phyloP scores from a whole-genome alignment of 92 coral and sea anemone genomes.

The Umimayanthus chanpuru region DNA sequence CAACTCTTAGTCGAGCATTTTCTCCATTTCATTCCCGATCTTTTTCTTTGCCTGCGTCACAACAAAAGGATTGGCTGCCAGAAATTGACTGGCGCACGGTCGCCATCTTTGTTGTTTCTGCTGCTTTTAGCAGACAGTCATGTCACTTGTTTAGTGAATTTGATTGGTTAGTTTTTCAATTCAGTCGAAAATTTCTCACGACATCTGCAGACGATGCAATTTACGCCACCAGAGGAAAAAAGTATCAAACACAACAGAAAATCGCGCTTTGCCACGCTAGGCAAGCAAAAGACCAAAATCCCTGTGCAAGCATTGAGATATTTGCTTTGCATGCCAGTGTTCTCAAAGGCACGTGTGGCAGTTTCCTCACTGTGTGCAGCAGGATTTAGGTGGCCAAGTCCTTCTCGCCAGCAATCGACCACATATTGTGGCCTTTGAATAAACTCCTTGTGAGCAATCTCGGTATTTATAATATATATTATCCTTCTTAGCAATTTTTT shows the following conservation, averaged over 20 bases:
- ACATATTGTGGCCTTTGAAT: no score
- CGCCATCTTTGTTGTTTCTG: constrained; percentile 9
- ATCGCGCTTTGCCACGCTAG: not conserved
- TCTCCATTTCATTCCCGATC: not conserved
- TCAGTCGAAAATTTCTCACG: constrained; percentile 11
- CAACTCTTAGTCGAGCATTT: constrained; percentile 26
- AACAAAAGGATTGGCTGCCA: not conserved
- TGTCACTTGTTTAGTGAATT: not conserved
- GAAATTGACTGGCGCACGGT: not conserved
- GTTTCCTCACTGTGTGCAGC: no score
- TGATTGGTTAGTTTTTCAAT: constrained; percentile 3
- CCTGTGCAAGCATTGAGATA: no score
- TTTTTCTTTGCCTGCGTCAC: not conserved
- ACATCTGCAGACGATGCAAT: constrained; percentile 1
- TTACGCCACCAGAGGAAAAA: not conserved
- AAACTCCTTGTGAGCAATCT: no score
- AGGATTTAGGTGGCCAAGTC: no score
- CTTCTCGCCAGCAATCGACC: no score
- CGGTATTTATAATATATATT: not conserved
- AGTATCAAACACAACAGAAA: not conserved
- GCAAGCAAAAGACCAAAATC: not conserved
- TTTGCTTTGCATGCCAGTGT: no score
- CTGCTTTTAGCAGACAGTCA: constrained; percentile 8
- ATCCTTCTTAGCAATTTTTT: constrained; percentile 26
- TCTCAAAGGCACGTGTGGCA: no score